These are phyloP conservation scores for Mesaphorura yosii DNA, from an alignment of 1,140 invertebrate species.

Conservation along the genomic window DNA sequence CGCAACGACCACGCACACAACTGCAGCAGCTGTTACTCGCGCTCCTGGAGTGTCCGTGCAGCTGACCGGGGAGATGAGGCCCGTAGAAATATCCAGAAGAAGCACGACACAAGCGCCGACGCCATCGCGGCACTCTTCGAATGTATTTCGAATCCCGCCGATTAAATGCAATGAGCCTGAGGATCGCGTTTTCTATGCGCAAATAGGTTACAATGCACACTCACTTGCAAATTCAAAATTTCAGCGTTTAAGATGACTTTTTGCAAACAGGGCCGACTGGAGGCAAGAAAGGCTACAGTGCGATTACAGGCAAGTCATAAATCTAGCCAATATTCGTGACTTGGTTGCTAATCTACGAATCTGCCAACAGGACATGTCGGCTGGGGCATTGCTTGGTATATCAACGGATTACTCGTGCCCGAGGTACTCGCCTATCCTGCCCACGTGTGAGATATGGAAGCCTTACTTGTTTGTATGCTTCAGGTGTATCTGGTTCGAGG, in stretches of 20 bases:
- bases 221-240: too few species aligned
- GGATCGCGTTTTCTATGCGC: constrained; percentile 78
- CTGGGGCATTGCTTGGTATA: constrained; percentile 90
- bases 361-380: constrained; percentile 68
- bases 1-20: too few species aligned
- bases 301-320: constrained; percentile 25
- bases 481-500: constrained; percentile 14
- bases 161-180: constrained; percentile 79
- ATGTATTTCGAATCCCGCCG: constrained; percentile 70
- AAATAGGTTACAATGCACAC: too few species aligned
- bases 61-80: neutral
- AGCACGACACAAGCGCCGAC: neutral
- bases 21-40: too few species aligned
- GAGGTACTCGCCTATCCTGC: constrained; percentile 39
- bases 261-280: constrained; percentile 83
- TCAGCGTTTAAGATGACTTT: too few species aligned
- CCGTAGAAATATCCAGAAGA: neutral
- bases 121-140: constrained; percentile 44
- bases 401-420: constrained; percentile 85
- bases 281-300: constrained; percentile 41
- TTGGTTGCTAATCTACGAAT: neutral
- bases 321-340: too few species aligned
- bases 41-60: constrained; percentile 8
- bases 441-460: neutral
- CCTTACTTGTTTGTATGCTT: neutral